Percentiles rank a stretch among this genome's conserved stretches.
Conservation (phyloP, 2,113 vertebrate genomes). For the Lynx canadensis region DNA sequence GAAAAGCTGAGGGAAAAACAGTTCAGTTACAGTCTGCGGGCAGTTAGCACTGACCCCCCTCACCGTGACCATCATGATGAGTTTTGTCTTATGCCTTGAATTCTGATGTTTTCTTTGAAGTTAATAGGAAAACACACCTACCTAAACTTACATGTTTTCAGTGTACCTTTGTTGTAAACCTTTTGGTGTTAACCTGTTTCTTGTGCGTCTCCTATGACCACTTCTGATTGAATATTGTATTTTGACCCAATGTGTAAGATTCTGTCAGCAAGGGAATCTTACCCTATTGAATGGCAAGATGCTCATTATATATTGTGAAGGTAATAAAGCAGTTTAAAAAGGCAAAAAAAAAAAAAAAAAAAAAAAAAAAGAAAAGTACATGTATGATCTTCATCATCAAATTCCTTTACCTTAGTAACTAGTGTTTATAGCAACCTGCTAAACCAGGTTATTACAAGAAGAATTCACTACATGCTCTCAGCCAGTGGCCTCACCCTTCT, state of each 20-base stretch:
- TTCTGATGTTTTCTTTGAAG: neutral
- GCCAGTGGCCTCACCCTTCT: neutral
- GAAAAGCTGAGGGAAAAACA: slow-evolving; percentile 63
- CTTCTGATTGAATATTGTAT: slow-evolving; percentile 54
- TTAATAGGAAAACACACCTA: slow-evolving; percentile 14
- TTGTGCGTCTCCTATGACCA: neutral
- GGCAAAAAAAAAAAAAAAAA: no score
- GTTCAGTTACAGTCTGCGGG: slow-evolving; percentile 46
- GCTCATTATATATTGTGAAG: slow-evolving; percentile 54
- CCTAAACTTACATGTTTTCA: slow-evolving; percentile 52
- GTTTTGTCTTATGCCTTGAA: slow-evolving; percentile 78
- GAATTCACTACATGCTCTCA: neutral
- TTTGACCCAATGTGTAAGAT: slow-evolving; percentile 52
- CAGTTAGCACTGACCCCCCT: slow-evolving; percentile 66
- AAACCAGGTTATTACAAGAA: neutral
- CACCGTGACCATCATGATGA: slow-evolving; percentile 64
- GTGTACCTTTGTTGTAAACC: slow-evolving; percentile 30
- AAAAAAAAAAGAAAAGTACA: no score
- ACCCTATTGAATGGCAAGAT: slow-evolving; percentile 59
- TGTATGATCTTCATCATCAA: neutral
- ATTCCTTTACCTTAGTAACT: neutral
- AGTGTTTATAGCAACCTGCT: neutral
- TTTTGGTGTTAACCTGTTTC: slow-evolving; percentile 22
- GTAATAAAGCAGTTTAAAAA: slow-evolving; percentile 73
- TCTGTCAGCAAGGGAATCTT: slow-evolving; percentile 63